A percentile compares a stretch with the other conserved stretches of the same genome.
Evolutionary conservation across 2,888 invertebrate species (phyloP).

Genomic region (Odontocerum albicorne): DNA sequence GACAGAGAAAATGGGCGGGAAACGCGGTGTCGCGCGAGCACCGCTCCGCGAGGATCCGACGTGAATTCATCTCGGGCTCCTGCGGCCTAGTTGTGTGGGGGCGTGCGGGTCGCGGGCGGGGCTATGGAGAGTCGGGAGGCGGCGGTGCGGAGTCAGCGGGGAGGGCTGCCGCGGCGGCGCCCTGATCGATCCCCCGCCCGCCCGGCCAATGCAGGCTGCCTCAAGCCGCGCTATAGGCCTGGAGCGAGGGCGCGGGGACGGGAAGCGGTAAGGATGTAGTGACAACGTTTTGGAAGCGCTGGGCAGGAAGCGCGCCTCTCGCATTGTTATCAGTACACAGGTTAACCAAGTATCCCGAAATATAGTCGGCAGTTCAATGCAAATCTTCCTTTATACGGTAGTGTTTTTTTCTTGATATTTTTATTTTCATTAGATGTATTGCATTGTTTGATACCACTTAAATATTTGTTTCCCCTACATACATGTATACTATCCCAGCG

Average conservation of each 20-base stretch:
- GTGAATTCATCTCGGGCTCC: conserved; percentile 53
- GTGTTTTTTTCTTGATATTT: too few relatives aligned
- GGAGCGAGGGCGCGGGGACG: neutral
- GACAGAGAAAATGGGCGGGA: conserved; percentile 13
- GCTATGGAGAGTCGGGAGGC: too few relatives aligned
- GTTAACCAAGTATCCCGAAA: too few relatives aligned
- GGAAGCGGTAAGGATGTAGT: neutral
- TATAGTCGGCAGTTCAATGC: too few relatives aligned
- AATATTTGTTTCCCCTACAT: too few relatives aligned
- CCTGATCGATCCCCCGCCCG: conserved; percentile 34
- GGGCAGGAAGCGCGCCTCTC: too few relatives aligned
- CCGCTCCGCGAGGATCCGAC: conserved; percentile 42
- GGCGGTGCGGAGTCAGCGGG: conserved; percentile 21
- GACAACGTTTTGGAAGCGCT: too few relatives aligned
- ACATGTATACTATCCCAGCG: too few relatives aligned
- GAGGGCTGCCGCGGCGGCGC: conserved; percentile 33
- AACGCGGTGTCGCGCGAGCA: conserved; percentile 37
- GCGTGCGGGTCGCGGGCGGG: conserved; percentile 18
- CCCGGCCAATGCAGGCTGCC: neutral
- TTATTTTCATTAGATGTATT: too few relatives aligned
- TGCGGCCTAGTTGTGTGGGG: conserved; percentile 36
- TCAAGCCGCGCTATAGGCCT: neutral
- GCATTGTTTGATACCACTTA: too few relatives aligned
- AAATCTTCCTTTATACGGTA: too few relatives aligned
- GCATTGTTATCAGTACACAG: too few relatives aligned